Conservation (phyloP, 2,888 invertebrate genomes). For the Pteria penguin region DNA sequence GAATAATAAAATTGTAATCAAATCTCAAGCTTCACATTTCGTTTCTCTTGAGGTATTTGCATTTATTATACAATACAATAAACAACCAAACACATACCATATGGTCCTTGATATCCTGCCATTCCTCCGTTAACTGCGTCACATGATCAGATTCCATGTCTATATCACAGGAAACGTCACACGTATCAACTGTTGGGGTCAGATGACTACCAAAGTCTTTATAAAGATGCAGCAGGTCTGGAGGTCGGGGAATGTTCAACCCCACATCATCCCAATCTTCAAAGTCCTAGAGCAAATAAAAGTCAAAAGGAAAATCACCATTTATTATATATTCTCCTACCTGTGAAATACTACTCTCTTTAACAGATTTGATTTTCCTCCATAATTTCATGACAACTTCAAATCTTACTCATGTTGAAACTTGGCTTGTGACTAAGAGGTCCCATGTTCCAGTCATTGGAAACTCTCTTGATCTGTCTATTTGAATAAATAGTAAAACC, state of each 20-base stretch:
- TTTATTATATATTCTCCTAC: too few species aligned
- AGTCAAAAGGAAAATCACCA: too few species aligned
- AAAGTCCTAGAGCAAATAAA: slow-evolving; percentile 89
- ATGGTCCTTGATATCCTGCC: slow-evolving; percentile 54
- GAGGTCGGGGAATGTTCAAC: slow-evolving; percentile 90
- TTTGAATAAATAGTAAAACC: too few species aligned
- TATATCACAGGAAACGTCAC: slow-evolving; percentile 62
- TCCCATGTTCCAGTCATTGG: too few species aligned
- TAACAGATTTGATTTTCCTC: too few species aligned
- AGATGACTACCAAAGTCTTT: slow-evolving; percentile 78
- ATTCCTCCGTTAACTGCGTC: slow-evolving; percentile 54
- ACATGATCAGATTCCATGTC: slow-evolving; percentile 60
- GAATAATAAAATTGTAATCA: not conserved
- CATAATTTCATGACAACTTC: too few species aligned
- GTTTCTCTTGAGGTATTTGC: not conserved
- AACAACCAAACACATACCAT: slow-evolving; percentile 58
- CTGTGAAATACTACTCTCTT: too few species aligned
- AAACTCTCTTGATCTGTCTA: too few species aligned
- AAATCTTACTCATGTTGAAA: too few species aligned
- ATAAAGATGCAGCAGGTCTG: slow-evolving; percentile 84
- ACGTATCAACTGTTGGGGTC: slow-evolving; percentile 60
- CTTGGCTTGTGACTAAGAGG: too few species aligned
- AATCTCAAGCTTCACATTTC: not conserved
- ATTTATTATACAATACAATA: too few species aligned
- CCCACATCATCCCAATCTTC: slow-evolving; percentile 96